phyloP scores from a whole-genome alignment of 2,797 vertebrate genomes.

The Hypotaenidia philippensis region DNA sequence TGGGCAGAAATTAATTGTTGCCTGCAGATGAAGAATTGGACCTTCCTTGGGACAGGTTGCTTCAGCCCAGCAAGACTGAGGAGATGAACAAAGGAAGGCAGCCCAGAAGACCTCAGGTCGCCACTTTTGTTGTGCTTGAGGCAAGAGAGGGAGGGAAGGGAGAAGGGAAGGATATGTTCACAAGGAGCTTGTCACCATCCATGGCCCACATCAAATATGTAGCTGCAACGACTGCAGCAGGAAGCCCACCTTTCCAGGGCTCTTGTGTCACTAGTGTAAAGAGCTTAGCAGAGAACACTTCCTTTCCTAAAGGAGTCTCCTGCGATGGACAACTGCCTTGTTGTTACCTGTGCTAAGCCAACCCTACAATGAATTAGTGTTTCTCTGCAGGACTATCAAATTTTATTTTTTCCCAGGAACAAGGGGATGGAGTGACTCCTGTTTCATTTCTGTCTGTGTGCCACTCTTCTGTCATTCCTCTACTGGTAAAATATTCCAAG shows the following conservation, averaged over 20 bases:
- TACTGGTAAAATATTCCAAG: background rate
- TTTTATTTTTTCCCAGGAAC: background rate
- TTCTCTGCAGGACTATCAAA: background rate
- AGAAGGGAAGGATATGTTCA: background rate
- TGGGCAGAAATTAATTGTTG: background rate
- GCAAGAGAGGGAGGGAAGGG: background rate
- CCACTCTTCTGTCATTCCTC: background rate
- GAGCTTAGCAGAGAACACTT: background rate
- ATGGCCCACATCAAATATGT: background rate
- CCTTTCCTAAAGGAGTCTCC: background rate
- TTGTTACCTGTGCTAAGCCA: background rate
- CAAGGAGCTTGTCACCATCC: background rate
- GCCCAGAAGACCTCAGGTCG: background rate
- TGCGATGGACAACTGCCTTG: rapidly evolving
- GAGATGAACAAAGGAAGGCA: background rate
- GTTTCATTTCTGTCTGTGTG: background rate
- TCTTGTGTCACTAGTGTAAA: background rate
- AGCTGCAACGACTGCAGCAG: background rate
- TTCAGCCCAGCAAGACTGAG: background rate
- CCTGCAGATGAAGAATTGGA: background rate
- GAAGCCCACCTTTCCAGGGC: background rate
- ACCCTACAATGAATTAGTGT: rapidly evolving
- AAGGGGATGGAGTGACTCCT: background rate
- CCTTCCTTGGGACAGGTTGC: background rate
- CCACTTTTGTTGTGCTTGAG: rapidly evolving